A percentile compares a stretch with the other conserved stretches of the same genome.
These are phyloP conservation scores for Notoglanidium macrostoma DNA, from an alignment of 2,797 vertebrate genomes.

Conservation along the genomic window DNA sequence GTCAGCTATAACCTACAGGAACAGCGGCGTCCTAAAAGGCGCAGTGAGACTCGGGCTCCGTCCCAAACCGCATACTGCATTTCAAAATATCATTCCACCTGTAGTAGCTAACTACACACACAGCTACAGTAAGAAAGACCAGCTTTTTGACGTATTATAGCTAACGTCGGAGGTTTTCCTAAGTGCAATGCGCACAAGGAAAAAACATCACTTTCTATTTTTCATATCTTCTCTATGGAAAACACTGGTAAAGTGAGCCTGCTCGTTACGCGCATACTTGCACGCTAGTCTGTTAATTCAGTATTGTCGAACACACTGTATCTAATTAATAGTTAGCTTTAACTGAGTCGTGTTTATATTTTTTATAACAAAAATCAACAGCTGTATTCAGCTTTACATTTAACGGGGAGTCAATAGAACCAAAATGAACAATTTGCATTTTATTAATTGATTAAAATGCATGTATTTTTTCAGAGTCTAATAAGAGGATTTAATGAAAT, in stretches of 20 bases:
- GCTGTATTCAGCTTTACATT: background rate
- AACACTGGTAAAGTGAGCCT: background rate
- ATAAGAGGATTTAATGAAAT: slow-evolving; percentile 22
- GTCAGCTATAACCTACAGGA: background rate
- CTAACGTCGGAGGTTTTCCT: background rate
- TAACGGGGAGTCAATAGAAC: background rate
- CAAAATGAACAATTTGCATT: background rate
- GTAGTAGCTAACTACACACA: background rate
- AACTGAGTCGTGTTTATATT: background rate
- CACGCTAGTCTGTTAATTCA: background rate
- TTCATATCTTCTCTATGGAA: background rate
- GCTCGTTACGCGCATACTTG: background rate
- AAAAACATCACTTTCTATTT: background rate
- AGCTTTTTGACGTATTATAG: background rate
- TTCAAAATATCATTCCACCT: slow-evolving; percentile 18
- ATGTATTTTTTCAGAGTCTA: background rate
- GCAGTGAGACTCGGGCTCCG: slow-evolving; percentile 2
- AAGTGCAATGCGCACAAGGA: background rate
- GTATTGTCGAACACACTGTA: background rate
- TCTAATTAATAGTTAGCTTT: background rate
- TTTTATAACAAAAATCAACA: background rate
- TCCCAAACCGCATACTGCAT: slow-evolving; percentile 28
- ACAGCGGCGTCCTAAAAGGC: background rate
- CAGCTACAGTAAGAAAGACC: background rate
- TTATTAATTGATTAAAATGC: background rate